These are phyloP conservation scores for Carterocephalus palaemon DNA, from an alignment of 2,888 invertebrate species.

Conservation along the genomic window DNA sequence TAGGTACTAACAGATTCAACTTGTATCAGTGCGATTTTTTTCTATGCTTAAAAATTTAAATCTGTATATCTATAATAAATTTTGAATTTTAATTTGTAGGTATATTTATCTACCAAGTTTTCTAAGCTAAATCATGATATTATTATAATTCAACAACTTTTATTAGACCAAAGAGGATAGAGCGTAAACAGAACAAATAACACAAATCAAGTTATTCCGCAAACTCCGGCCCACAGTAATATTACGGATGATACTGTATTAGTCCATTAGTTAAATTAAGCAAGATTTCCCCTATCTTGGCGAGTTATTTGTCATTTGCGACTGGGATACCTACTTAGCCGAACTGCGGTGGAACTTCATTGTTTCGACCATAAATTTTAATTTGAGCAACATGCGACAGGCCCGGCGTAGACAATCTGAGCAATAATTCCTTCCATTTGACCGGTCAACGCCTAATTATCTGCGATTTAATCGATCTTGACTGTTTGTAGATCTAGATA, in stretches of 20 bases:
- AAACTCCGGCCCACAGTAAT: constrained; percentile 16
- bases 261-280: constrained; percentile 75
- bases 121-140: too few relatives aligned
- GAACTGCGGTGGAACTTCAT: constrained; percentile 74
- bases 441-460: constrained; percentile 6
- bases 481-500: too few relatives aligned
- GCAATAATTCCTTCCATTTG: constrained; percentile 21
- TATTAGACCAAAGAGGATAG: constrained; percentile 16
- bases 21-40: too few relatives aligned
- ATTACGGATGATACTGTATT: constrained; percentile 38
- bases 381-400: constrained; percentile 55
- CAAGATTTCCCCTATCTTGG: constrained; percentile 67
- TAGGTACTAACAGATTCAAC: too few relatives aligned
- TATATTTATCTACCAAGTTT: too few relatives aligned
- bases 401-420: constrained; percentile 10
- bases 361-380: constrained; percentile 59
- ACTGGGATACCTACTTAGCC: constrained; percentile 56
- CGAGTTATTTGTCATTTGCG: constrained; percentile 69
- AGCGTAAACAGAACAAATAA: constrained; percentile 14
- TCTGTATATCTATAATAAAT: too few relatives aligned
- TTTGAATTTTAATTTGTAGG: too few relatives aligned
- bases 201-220: constrained; percentile 20
- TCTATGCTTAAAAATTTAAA: too few relatives aligned
- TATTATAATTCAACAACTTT: constrained; percentile 12
- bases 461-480: too few relatives aligned